A percentile compares a stretch with the other conserved stretches of the same genome.
Evolutionary conservation across 2,888 invertebrate species (phyloP).

Genomic region (Drosophila multiciliata): DNA sequence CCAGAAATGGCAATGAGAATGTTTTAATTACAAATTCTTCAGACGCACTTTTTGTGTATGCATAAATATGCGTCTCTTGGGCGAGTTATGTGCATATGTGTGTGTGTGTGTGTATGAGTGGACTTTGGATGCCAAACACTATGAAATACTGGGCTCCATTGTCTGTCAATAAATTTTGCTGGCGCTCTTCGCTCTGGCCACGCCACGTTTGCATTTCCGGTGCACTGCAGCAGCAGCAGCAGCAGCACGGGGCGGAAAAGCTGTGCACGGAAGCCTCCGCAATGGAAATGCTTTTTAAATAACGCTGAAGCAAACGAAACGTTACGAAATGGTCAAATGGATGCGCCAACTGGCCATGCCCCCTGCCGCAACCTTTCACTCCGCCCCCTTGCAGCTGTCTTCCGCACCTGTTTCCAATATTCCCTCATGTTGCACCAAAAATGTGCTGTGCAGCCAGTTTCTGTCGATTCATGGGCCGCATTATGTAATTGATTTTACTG

Average conservation of each 20-base stretch:
- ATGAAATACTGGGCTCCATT: constrained; percentile 9
- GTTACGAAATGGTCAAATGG: constrained; percentile 34
- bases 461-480: constrained; percentile 31
- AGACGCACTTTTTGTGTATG: constrained; percentile 49
- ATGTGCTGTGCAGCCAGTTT: background rate
- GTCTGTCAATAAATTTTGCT: constrained; percentile 67
- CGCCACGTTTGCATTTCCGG: constrained; percentile 67
- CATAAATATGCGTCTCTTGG: constrained; percentile 45
- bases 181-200: constrained; percentile 31
- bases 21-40: constrained; percentile 77
- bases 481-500: constrained; percentile 68
- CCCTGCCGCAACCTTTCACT: background rate
- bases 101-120: background rate
- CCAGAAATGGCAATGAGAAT: constrained; percentile 41
- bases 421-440: constrained; percentile 1
- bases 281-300: constrained; percentile 52
- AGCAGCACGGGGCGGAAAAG: constrained; percentile 32
- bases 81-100: constrained; percentile 8
- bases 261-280: constrained; percentile 35
- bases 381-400: background rate
- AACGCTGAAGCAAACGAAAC: constrained; percentile 25
- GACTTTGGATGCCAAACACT: background rate
- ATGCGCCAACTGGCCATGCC: background rate
- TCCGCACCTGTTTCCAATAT: constrained; percentile 58
- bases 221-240: background rate